phyloP scores from a whole-genome alignment of 2,797 vertebrate genomes.

The Manis crassicaudata region DNA sequence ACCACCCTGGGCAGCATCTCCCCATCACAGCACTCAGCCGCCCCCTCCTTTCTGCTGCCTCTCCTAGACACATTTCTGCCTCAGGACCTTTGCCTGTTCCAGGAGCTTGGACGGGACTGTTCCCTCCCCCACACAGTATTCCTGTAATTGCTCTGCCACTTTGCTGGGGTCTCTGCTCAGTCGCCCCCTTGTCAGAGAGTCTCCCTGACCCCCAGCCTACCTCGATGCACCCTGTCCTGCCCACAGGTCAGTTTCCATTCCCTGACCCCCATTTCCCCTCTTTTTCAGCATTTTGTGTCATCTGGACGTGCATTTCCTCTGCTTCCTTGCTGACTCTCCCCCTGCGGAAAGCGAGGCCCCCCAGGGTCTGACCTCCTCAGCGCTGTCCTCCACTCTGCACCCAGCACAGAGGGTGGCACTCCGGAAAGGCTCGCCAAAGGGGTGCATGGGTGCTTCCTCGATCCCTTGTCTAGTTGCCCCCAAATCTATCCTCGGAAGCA shows the following conservation, averaged over 20 bases:
- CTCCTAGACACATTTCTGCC: neutral
- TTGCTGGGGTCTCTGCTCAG: neutral
- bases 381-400: rapidly evolving
- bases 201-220: neutral
- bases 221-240: neutral
- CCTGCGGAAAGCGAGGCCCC: neutral
- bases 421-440: neutral
- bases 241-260: too few species aligned
- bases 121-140: rapidly evolving
- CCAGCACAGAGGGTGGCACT: neutral
- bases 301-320: neutral
- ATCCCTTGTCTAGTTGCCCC: too few species aligned
- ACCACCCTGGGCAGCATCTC: neutral
- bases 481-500: too few species aligned
- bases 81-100: neutral
- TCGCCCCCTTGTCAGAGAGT: neutral
- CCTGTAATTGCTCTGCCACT: rapidly evolving
- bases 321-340: neutral
- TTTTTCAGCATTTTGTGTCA: neutral
- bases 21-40: neutral
- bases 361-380: neutral
- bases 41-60: neutral
- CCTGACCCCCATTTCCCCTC: neutral
- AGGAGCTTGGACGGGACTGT: neutral
- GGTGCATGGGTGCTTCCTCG: rapidly evolving